Evolutionary conservation across 2,888 invertebrate genomes (phyloP).

Genomic region (Lamellibrachia columna): DNA sequence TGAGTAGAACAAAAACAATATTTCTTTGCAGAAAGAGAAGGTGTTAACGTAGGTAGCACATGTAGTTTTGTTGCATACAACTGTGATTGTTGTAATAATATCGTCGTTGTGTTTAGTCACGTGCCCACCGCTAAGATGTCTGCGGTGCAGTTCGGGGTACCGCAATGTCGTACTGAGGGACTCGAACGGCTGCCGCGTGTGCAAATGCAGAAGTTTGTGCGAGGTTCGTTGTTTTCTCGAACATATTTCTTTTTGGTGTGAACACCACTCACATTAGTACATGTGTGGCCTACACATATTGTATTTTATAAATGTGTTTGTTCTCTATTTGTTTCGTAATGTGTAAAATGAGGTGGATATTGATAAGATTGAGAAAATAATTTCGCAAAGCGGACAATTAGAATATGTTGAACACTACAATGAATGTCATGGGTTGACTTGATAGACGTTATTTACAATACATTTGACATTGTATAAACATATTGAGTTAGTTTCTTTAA

Average conservation of each 20-base stretch:
- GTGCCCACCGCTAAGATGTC: not conserved
- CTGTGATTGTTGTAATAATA: too few species aligned
- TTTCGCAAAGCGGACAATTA: not conserved
- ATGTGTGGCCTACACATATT: too few species aligned
- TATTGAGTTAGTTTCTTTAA: not conserved
- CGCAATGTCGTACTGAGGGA: not conserved
- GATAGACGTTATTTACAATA: too few species aligned
- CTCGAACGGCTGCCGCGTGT: not conserved
- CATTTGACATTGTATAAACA: too few species aligned
- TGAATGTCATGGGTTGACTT: too few species aligned
- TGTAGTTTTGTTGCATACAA: too few species aligned
- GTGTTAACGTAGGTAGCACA: too few species aligned
- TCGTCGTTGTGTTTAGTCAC: not conserved
- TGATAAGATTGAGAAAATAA: not conserved
- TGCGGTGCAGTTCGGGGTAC: not conserved
- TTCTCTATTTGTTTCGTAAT: not conserved
- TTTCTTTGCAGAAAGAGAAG: too few species aligned
- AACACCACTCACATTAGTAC: not conserved
- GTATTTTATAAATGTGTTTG: not conserved
- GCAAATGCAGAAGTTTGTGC: constrained; percentile 7
- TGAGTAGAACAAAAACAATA: too few species aligned
- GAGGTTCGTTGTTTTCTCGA: not conserved
- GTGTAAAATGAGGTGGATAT: not conserved
- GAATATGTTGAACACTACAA: too few species aligned
- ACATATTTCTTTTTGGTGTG: not conserved